Base-by-base conservation (phyloP, 2,113 vertebrate species). In the Scomber japonicus region DNA sequence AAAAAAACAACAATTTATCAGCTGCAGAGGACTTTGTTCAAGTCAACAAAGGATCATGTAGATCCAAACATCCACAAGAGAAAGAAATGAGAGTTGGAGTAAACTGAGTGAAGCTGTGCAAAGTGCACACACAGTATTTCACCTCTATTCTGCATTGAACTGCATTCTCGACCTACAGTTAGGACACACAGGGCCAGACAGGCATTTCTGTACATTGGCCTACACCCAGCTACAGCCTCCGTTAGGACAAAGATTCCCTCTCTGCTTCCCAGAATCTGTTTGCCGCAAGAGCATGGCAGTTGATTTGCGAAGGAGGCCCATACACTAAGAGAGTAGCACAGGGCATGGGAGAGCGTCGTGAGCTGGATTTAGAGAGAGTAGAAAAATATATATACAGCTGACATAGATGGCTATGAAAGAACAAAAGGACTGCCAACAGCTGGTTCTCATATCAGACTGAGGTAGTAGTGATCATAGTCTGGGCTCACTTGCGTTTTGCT, bases 391-490 rank as follows among this genome's bases (percentile, higher is more conserved):
- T 24, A 62, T 65, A 60, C 40, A 82, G 80, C 50, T 63, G 66
- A 75, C 19, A 44, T 5, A 61, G 55, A 87, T 50, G 79, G 61
- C 50, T 21, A 67, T 74, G 60, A 30, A 61, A 78, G 65, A 81
- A 83, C 54, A 81, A 83, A 85, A 82, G 55, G 19, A 67, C 9
- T 68, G 75, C 76, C 62, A 80, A 91, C 91, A 94, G 90, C 91
- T 94, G 91, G 70, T 93, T 93, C 91, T 92, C 74, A 91, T 94
- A 93, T 83, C 78, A 81, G 70, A 82, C 40, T 21, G 19, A 69
- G 81, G 66, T 48, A 74, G 76, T 78, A 78, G 86, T 81, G 49
- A 86, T 82, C 53, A 69, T 19, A 76, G 71, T 54, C 75, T 77
- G 68, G 27, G 6, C 21, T 70, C 63, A 64, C 46, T 82, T 3